Evolutionary conservation across 2,797 vertebrate genomes (phyloP), one percentile per base, ranked within the genome.

Genomic region (Avahi laniger): DNA sequence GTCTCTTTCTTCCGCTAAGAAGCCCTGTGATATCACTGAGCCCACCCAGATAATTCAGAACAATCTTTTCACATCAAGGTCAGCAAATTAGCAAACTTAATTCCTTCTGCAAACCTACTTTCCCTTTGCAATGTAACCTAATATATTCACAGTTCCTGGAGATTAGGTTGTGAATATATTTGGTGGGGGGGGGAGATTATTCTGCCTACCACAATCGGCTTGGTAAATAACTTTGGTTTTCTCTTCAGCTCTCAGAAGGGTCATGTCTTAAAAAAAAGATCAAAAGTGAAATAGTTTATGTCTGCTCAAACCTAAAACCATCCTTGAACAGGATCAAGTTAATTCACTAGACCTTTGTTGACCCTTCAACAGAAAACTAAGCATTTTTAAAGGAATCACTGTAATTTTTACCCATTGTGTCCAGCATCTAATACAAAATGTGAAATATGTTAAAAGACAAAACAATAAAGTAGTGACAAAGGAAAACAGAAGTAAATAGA

Each of bases 131-230:
- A 24, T 54, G 35, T 50, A 50, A 41, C 38, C n/a, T 79, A 83
- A 46, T 22, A 14, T 9, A 41, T 11, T 78, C 52, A 83, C 3
- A 70, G 30, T 52, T 78, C 35, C 52, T 35, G 41, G 33, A 46
- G 41, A 93, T 67, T 57, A 41, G n/a, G 41, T 13, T 28, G 9
- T 20, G 2, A 9, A 33, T 83, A 7, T n/a, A 63, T 43, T 83
- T 4, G 1, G 6, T 8, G 3, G 43, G 1, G 43, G 43, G 4
- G 0, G 0, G 5, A 1, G 1, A 28, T 48, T 88, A 63, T 92
- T 78, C 33, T 83, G 4, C 4, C 33, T 30, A 28, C 14, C 9
- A 35, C 17, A 61, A 1, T 70, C 24, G 15, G 35, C 11, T 70
- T 92, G 35, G 4, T 83, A 38, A 95, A 41, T 18, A 89, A 38